Conservation (phyloP, 37 sponge, comb jelly and placozoan species). For the Aplysina aerophoba region DNA sequence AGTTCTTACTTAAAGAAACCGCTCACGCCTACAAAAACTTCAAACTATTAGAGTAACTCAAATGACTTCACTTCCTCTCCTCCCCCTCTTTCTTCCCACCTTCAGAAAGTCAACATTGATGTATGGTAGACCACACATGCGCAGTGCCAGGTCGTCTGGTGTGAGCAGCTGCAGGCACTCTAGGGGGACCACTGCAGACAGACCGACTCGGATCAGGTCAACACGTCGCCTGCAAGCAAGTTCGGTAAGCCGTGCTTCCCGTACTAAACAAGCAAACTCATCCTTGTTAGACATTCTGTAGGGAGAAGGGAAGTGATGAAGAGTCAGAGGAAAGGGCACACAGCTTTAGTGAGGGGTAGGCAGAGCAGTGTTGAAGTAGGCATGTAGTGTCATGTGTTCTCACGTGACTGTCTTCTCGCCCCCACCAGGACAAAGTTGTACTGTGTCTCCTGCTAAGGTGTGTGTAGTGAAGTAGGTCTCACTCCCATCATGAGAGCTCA, state of each 20-base stretch:
- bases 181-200: slow-evolving; percentile 90
- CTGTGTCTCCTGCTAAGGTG: slow-evolving; percentile 35
- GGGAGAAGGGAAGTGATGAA: neutral
- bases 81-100: slow-evolving; percentile 37
- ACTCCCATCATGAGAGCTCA: slow-evolving; percentile 20
- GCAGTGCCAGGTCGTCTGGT: slow-evolving; percentile 77
- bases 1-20: too few relatives aligned
- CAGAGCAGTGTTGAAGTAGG: too few relatives aligned
- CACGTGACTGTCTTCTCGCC: slow-evolving; percentile 62
- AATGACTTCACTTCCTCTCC: neutral
- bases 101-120: slow-evolving; percentile 86
- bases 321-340: too few relatives aligned
- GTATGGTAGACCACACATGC: slow-evolving; percentile 85
- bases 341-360: too few relatives aligned
- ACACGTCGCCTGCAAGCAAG: slow-evolving; percentile 59
- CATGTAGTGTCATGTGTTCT: slow-evolving; percentile 21
- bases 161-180: slow-evolving; percentile 76
- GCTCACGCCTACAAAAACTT: too few relatives aligned
- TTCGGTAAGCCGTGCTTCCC: slow-evolving; percentile 65
- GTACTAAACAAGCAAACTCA: slow-evolving; percentile 69
- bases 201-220: slow-evolving; percentile 72
- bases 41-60: too few relatives aligned
- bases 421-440: slow-evolving; percentile 64
- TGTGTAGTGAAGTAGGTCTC: neutral
- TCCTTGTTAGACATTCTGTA: slow-evolving; percentile 65